Evolutionary conservation across 2,888 invertebrate genomes (phyloP).

Genomic region (Lochmaea crataegi): DNA sequence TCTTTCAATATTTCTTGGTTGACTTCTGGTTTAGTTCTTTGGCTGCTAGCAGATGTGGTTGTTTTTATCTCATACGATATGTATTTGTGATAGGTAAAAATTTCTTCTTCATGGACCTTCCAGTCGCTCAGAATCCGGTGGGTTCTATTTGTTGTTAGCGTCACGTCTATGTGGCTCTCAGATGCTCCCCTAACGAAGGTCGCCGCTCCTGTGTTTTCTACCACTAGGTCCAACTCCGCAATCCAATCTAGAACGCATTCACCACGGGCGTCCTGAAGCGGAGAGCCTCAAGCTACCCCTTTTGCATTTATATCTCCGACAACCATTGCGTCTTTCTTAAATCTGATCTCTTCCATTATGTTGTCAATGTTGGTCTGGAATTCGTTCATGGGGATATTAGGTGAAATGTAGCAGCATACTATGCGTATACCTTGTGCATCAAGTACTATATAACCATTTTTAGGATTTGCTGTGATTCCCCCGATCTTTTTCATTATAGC

Average conservation of each 20-base stretch:
- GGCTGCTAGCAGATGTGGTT: not conserved
- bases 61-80: not conserved
- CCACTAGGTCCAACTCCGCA: not conserved
- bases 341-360: not conserved
- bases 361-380: slow-evolving; percentile 19
- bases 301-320: slow-evolving; percentile 34
- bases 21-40: no score
- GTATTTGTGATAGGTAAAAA: not conserved
- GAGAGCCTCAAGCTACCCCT: slow-evolving; percentile 30
- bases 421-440: slow-evolving; percentile 1
- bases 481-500: slow-evolving; percentile 5
- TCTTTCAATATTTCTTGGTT: no score
- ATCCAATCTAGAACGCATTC: not conserved
- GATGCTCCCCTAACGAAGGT: not conserved
- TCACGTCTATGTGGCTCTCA: not conserved
- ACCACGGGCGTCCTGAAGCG: not conserved
- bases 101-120: no score
- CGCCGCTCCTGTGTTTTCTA: not conserved
- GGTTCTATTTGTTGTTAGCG: not conserved
- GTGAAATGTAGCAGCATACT: slow-evolving; percentile 20
- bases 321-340: not conserved
- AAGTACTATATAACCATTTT: slow-evolving; percentile 8
- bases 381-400: slow-evolving; percentile 12
- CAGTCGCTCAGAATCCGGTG: no score
- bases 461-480: not conserved